A percentile compares a stretch with the other conserved stretches of the same genome.
Conservation (phyloP, 2,888 invertebrate genomes). For the Melanargia galathea region DNA sequence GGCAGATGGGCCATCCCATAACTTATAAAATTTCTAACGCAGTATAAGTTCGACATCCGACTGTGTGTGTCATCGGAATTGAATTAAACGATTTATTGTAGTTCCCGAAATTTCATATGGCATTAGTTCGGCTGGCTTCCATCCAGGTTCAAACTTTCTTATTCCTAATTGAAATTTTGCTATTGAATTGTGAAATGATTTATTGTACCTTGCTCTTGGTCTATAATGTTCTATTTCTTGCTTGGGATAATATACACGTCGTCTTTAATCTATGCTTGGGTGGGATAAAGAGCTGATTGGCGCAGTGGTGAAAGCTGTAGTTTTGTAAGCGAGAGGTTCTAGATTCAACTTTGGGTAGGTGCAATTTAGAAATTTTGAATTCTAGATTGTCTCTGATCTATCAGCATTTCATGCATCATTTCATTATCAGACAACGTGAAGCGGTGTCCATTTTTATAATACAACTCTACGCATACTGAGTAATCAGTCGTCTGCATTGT, state of each 20-base stretch:
- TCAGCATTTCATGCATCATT: no score
- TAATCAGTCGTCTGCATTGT: no score
- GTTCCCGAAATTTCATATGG: conserved; percentile 53
- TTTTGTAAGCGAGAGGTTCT: no score
- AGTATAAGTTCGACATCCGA: conserved; percentile 27
- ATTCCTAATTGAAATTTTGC: conserved; percentile 61
- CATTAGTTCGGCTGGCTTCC: conserved; percentile 50
- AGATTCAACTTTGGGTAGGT: no score
- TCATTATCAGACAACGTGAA: no score
- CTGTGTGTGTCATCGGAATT: conserved; percentile 49
- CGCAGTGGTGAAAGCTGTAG: no score
- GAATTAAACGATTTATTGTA: conserved; percentile 67
- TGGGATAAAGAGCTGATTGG: neutral
- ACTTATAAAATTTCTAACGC: conserved; percentile 18
- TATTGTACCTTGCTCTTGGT: conserved; percentile 20
- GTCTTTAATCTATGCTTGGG: no score
- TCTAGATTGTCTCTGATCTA: no score
- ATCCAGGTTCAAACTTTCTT: conserved; percentile 61
- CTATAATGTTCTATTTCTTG: neutral
- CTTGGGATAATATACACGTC: no score
- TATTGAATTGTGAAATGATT: conserved; percentile 47
- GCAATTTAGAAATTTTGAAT: no score
- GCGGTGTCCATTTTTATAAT: no score
- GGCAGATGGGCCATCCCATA: neutral
- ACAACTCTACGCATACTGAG: no score